Evolutionary conservation across 2,113 vertebrate genomes (phyloP).

Genomic region (Hepsetus odoe): DNA sequence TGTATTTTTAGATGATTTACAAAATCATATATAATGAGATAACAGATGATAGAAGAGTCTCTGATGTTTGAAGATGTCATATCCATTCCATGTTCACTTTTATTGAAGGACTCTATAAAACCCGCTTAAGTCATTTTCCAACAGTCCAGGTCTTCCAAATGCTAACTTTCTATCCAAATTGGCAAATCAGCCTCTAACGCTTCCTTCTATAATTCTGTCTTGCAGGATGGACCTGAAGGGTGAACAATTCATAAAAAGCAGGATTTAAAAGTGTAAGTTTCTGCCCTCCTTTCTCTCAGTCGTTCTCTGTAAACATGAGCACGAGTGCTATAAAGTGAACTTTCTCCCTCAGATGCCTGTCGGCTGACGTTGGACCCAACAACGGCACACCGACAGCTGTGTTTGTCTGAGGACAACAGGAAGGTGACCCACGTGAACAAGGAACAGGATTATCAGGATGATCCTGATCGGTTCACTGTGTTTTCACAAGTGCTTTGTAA

Average conservation of each 20-base stretch:
- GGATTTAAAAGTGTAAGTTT: constrained; percentile 47
- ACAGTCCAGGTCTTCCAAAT: too few relatives aligned
- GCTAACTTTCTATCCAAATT: too few relatives aligned
- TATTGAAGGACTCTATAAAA: too few relatives aligned
- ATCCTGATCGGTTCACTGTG: constrained; percentile 38
- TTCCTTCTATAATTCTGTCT: neutral
- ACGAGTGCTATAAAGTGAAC: too few relatives aligned
- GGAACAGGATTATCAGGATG: constrained; percentile 36
- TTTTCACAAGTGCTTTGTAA: constrained; percentile 35
- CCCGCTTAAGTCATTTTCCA: too few relatives aligned
- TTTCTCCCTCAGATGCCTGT: constrained; percentile 29
- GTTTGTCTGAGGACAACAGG: constrained; percentile 34
- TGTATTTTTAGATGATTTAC: too few relatives aligned
- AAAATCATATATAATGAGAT: too few relatives aligned
- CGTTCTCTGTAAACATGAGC: too few relatives aligned
- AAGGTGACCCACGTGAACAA: neutral
- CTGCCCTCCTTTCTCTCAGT: neutral
- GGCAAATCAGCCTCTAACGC: too few relatives aligned
- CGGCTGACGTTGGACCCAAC: constrained; percentile 38
- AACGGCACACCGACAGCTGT: constrained; percentile 16
- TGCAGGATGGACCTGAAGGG: constrained; percentile 24
- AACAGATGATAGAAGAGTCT: neutral
- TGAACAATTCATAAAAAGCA: constrained; percentile 24
- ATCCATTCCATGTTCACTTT: too few relatives aligned
- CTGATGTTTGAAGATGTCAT: neutral